Conservation (phyloP, 2,113 vertebrate species). For the Micronycteris hirsuta region DNA sequence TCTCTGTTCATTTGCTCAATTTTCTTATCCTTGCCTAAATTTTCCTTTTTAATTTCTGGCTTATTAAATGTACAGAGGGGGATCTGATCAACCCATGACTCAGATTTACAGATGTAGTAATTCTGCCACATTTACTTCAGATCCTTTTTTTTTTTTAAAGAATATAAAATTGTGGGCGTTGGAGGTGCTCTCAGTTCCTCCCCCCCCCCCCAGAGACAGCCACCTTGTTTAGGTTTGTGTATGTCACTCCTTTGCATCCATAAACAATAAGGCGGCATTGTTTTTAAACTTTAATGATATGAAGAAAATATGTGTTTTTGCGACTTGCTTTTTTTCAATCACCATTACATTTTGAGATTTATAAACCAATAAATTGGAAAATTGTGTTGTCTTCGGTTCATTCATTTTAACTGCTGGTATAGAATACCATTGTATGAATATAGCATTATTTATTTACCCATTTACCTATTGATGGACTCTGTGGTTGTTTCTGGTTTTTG, state of each 20-base stretch:
- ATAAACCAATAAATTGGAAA: constrained; percentile 11
- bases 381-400: constrained; percentile 35
- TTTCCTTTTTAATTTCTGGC: constrained; percentile 36
- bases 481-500: constrained; percentile 17
- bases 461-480: background rate
- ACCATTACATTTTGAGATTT: constrained; percentile 44
- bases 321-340: constrained; percentile 52
- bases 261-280: constrained; percentile 1
- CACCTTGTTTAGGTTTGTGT: constrained; percentile 35
- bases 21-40: constrained; percentile 28
- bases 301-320: constrained; percentile 31
- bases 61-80: background rate
- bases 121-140: constrained; percentile 57
- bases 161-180: background rate
- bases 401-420: constrained; percentile 46
- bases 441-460: constrained; percentile 34
- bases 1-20: background rate
- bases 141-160: background rate
- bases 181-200: background rate
- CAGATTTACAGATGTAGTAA: constrained; percentile 4
- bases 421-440: constrained; percentile 51
- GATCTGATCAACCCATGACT: background rate
- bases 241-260: background rate
- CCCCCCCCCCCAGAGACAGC: background rate
- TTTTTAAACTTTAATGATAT: constrained; percentile 29